Percentiles rank a stretch among this genome's conserved stretches.
Conservation (phyloP, 2,797 vertebrate species). For the Sebastes vulpes region DNA sequence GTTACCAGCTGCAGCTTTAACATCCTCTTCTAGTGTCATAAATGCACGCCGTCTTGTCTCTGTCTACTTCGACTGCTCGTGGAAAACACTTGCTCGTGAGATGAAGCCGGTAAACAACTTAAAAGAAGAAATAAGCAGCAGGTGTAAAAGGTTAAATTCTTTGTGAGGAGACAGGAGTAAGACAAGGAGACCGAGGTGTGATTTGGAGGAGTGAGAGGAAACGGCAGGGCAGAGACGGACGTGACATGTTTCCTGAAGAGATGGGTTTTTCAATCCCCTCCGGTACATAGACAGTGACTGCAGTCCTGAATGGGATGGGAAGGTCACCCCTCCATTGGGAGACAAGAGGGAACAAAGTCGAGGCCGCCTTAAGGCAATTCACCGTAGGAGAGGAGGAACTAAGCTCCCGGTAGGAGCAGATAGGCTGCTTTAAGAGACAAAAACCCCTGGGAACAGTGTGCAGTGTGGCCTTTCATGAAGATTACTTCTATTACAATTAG, state of each 20-base stretch:
- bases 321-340: constrained; percentile 64
- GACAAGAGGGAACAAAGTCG: constrained; percentile 52
- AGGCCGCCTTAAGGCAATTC: constrained; percentile 49
- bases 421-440: constrained; percentile 34
- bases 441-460: constrained; percentile 28
- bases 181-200: constrained; percentile 21
- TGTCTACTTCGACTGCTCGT: background rate
- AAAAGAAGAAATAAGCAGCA: background rate
- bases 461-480: constrained; percentile 48
- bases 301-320: constrained; percentile 52
- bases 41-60: background rate
- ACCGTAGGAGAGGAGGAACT: constrained; percentile 38
- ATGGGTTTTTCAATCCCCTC: constrained; percentile 51
- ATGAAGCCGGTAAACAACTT: constrained; percentile 10
- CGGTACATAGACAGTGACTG: constrained; percentile 32
- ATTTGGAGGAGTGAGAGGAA: constrained; percentile 9
- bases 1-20: background rate
- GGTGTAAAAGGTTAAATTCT: constrained; percentile 39
- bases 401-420: constrained; percentile 47
- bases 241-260: constrained; percentile 57
- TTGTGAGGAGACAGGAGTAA: constrained; percentile 2
- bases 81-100: background rate
- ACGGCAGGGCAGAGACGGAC: constrained; percentile 15
- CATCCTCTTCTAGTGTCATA: background rate
- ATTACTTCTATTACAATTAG: constrained; percentile 48